These are phyloP conservation scores for Zingel zingel DNA, from an alignment of 2,113 vertebrate genomes.

Conservation along the genomic window DNA sequence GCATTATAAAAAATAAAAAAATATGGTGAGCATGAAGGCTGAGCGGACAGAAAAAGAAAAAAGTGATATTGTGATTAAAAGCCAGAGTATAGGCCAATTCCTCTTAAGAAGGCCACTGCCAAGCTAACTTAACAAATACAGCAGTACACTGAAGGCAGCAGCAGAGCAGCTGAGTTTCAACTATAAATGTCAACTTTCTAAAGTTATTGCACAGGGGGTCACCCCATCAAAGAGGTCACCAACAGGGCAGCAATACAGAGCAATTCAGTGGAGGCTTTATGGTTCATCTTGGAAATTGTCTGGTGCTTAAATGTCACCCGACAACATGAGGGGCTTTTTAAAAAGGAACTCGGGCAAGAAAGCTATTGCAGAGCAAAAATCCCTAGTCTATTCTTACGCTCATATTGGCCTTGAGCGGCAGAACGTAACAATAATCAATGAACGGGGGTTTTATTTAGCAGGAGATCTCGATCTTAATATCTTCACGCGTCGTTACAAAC, in stretches of 20 bases:
- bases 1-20: constrained; percentile 14
- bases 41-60: neutral
- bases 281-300: constrained; percentile 11
- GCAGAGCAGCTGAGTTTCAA: neutral
- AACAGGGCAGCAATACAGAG: neutral
- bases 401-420: neutral
- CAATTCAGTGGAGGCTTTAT: constrained; percentile 14
- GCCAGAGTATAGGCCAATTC: constrained; percentile 10
- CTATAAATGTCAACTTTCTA: constrained; percentile 13
- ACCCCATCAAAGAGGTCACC: constrained; percentile 18
- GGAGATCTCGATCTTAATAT: neutral
- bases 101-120: neutral
- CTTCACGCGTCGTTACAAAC: neutral
- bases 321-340: constrained; percentile 19
- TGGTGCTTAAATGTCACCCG: constrained; percentile 31
- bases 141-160: neutral
- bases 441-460: neutral
- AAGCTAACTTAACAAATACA: neutral
- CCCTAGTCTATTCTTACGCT: neutral
- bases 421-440: neutral
- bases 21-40: neutral
- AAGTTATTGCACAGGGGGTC: constrained; percentile 34
- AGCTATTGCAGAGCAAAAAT: neutral
- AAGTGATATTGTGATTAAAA: constrained; percentile 16
- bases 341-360: neutral